Conservation (phyloP, 2,113 vertebrate species). For the Parotia lawesii region DNA sequence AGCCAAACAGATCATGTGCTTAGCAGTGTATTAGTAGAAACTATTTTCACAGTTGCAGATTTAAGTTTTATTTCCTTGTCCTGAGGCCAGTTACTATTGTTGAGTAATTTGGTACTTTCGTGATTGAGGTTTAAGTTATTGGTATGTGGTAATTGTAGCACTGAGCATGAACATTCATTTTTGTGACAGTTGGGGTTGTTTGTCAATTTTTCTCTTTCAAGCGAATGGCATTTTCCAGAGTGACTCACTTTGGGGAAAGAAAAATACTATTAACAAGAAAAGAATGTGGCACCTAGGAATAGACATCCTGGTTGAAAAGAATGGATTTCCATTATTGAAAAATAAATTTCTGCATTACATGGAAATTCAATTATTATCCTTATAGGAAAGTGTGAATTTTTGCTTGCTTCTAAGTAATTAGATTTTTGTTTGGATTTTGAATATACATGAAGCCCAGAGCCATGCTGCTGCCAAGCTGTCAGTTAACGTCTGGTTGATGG, state of each 20-base stretch:
- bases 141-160: not conserved
- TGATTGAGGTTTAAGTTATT: not conserved
- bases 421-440: not conserved
- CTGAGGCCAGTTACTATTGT: constrained; percentile 20
- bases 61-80: constrained; percentile 40
- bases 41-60: constrained; percentile 51
- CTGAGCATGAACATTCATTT: constrained; percentile 11
- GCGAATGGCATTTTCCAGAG: constrained; percentile 33
- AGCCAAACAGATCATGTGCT: constrained; percentile 65
- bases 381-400: not conserved
- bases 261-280: constrained; percentile 58
- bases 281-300: constrained; percentile 59
- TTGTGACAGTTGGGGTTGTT: constrained; percentile 3
- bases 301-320: constrained; percentile 49
- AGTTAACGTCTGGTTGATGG: not conserved
- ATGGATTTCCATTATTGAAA: constrained; percentile 50
- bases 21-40: constrained; percentile 45
- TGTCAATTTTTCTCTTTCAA: constrained; percentile 43
- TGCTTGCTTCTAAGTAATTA: not conserved
- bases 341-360: not conserved
- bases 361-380: not conserved
- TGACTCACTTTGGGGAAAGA: constrained; percentile 62
- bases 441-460: not conserved
- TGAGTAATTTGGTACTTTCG: not conserved
- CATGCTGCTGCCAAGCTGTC: not conserved